Base-by-base conservation (phyloP, 2,113 vertebrate genomes). In the Trinectes maculatus region DNA sequence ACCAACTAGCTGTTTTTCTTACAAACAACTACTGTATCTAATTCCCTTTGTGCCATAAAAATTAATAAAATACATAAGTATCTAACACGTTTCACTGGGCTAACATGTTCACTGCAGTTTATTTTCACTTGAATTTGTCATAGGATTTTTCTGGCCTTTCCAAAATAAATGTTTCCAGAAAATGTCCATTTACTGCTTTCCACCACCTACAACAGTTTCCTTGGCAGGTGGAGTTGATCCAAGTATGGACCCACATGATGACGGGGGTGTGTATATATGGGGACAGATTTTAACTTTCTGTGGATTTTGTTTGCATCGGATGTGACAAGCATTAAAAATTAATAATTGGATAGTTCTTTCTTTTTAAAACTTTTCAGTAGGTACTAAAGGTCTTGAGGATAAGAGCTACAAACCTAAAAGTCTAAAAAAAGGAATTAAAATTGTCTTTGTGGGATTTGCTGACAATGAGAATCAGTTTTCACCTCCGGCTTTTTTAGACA, bases 401-500 rank as follows among this genome's bases (percentile, higher is more conserved):
- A 6, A 47, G 12, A 15, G 44, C 7, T 24, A 24, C 44, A 47
- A 6, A n/a, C 10, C n/a, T n/a, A n/a, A 46, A 11, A 5, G 11
- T 12, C 10, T 3, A 11, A 11, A 22, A 24, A 12, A 7, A 5
- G 0, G 5, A 22, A 21, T 6, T n/a, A 18, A 46, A 2, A 13
- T 21, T 34, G 21, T 10, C 13, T 39, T 37, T 37, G 28, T 56
- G 36, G 28, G 51, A 49, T 49, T 51, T 69, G 51, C 19, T 61
- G 26, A 67, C 8, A 19, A 9, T 15, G 25, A 13, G 6, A 61
- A 36, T 44, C 0, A 29, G 15, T 13, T 12, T 12, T 37, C 3
- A 13, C n/a, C 39, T 42, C 39, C 19, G 56, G 16, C 25, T 57
- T 56, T 43, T 54, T 63, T 40, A 48, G 56, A 59, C 7, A 46